Evolutionary conservation across 2,797 vertebrate species (phyloP).

Genomic region (Acrocephalus scirpaceus): DNA sequence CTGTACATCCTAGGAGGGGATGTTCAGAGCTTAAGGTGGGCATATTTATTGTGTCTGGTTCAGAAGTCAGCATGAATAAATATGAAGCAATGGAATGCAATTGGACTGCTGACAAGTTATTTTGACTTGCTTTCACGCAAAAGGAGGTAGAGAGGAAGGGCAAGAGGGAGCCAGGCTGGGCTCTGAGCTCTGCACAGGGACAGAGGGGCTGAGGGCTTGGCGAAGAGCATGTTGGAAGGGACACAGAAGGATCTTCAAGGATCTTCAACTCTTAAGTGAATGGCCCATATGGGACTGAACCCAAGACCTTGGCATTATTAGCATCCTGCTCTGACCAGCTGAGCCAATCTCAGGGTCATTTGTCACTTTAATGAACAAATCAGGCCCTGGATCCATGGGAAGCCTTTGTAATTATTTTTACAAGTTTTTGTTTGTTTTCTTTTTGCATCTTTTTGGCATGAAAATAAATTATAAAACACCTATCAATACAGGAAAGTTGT

Average conservation of each 20-base stretch:
- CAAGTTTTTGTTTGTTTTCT: not conserved
- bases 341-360: not conserved
- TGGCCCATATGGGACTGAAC: not conserved
- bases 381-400: not conserved
- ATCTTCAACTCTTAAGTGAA: not conserved
- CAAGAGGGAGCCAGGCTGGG: not conserved
- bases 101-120: not conserved
- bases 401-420: not conserved
- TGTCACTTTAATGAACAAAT: not conserved
- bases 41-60: constrained; percentile 30
- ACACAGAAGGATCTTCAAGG: not conserved
- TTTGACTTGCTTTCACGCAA: not conserved
- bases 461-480: not conserved
- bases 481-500: not conserved
- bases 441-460: not conserved
- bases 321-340: not conserved
- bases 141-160: not conserved
- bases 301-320: not conserved
- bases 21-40: not conserved
- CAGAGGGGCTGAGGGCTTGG: not conserved
- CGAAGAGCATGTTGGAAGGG: not conserved
- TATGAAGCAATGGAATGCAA: not conserved
- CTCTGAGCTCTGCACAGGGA: not conserved
- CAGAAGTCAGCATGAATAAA: constrained; percentile 34
- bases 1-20: not conserved